Conservation (phyloP, 2,888 invertebrate species). For the Pammene fasciana region DNA sequence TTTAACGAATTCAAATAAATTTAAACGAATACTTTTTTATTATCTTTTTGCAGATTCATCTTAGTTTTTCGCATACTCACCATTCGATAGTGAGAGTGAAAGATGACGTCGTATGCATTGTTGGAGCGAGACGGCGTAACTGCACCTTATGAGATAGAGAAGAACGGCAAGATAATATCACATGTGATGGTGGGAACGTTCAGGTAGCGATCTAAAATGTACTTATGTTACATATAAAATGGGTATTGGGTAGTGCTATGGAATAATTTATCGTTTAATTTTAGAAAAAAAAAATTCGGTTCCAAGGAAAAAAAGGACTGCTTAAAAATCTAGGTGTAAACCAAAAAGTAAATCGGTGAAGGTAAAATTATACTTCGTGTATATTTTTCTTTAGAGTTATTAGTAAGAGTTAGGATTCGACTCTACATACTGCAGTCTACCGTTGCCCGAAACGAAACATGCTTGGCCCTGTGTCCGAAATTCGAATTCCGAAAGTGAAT, state of each 20-base stretch:
- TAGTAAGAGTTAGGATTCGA: no score
- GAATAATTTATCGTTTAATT: conserved; percentile 8
- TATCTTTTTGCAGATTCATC: conserved; percentile 45
- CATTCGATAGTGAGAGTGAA: conserved; percentile 80
- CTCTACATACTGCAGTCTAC: no score
- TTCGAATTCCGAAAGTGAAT: no score
- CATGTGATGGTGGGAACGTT: conserved; percentile 68
- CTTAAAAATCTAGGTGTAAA: no score
- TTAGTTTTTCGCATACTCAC: conserved; percentile 56
- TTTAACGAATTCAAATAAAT: background rate
- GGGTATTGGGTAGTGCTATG: conserved; percentile 48
- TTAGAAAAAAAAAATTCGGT: no score
- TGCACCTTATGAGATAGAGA: conserved; percentile 50
- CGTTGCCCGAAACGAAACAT: no score
- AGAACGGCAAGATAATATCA: conserved; percentile 49
- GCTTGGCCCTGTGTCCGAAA: no score
- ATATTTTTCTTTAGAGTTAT: no score
- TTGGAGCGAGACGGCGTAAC: conserved; percentile 51
- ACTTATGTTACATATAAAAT: conserved; percentile 52
- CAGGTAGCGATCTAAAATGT: conserved; percentile 66
- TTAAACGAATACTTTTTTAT: background rate
- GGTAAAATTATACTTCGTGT: no score
- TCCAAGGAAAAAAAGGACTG: no score
- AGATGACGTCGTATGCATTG: conserved; percentile 75
- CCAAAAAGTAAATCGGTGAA: no score